phyloP scores from a whole-genome alignment of 2,797 vertebrate species.

The Gallirallus australis region DNA sequence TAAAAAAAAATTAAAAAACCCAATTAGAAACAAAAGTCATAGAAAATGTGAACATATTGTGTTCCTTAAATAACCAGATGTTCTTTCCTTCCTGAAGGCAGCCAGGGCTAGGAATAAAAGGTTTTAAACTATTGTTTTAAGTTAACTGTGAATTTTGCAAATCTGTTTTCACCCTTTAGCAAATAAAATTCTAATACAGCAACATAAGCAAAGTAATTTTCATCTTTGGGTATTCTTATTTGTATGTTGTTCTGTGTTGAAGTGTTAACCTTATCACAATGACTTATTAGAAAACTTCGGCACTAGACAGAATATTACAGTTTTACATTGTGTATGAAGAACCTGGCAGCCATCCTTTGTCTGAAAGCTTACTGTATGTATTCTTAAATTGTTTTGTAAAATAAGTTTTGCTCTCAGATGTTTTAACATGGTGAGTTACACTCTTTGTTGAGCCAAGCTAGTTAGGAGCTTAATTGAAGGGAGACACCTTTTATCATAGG shows the following conservation, averaged over 20 bases:
- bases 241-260: constrained; percentile 65
- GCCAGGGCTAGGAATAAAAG: constrained; percentile 85
- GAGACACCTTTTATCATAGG: constrained; percentile 19
- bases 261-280: constrained; percentile 80
- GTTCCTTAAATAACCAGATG: constrained; percentile 91
- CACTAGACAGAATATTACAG: constrained; percentile 52
- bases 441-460: not conserved
- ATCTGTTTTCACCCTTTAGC: constrained; percentile 85
- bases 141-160: constrained; percentile 86
- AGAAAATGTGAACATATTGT: constrained; percentile 89
- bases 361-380: constrained; percentile 64
- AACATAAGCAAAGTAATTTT: constrained; percentile 84
- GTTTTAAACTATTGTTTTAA: constrained; percentile 86
- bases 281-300: constrained; percentile 78
- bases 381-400: constrained; percentile 29
- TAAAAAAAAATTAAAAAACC: constrained; percentile 81
- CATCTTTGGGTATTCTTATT: constrained; percentile 75
- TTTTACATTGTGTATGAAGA: constrained; percentile 67
- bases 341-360: constrained; percentile 72
- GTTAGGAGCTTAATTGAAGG: constrained; percentile 35
- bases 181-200: constrained; percentile 86
- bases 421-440: constrained; percentile 16
- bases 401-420: constrained; percentile 29
- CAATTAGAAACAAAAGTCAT: constrained; percentile 91
- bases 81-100: constrained; percentile 88